phyloP scores from a whole-genome alignment of 2,113 vertebrate genomes.

The Gnathonemus echidnorhynchus region DNA sequence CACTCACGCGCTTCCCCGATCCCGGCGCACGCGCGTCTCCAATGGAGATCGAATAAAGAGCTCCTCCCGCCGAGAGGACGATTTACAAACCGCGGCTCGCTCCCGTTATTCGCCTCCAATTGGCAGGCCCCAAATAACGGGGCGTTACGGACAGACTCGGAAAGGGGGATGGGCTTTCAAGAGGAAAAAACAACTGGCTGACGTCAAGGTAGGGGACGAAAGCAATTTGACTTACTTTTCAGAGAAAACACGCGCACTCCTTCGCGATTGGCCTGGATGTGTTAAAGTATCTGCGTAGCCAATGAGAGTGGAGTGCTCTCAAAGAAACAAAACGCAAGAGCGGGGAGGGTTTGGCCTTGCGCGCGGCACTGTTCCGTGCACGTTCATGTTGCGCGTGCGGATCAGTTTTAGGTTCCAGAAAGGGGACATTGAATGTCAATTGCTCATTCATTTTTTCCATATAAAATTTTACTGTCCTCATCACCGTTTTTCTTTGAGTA shows the following conservation, averaged over 20 bases:
- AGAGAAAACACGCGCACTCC: background rate
- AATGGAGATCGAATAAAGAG: constrained; percentile 21
- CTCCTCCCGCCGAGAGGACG: constrained; percentile 23
- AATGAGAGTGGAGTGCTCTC: background rate
- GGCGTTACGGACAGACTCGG: background rate
- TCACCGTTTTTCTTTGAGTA: background rate
- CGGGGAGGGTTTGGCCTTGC: background rate
- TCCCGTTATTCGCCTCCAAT: constrained; percentile 13
- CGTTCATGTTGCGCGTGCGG: background rate
- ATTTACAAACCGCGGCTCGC: constrained; percentile 28
- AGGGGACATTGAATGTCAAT: background rate
- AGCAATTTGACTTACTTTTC: background rate
- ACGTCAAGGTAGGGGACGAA: constrained; percentile 1
- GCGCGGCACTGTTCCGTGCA: constrained; percentile 4
- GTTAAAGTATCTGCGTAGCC: background rate
- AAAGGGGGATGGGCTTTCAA: background rate
- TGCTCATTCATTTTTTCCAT: background rate
- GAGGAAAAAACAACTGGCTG: constrained; percentile 1
- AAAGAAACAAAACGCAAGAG: background rate
- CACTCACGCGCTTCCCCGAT: constrained; percentile 18
- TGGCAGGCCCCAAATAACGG: background rate
- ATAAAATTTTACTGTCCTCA: background rate
- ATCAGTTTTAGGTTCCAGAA: background rate
- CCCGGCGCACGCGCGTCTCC: constrained; percentile 17
- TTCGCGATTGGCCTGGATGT: background rate